These are phyloP conservation scores for Petroica traversi DNA, from an alignment of 2,113 vertebrate genomes.

Conservation along the genomic window DNA sequence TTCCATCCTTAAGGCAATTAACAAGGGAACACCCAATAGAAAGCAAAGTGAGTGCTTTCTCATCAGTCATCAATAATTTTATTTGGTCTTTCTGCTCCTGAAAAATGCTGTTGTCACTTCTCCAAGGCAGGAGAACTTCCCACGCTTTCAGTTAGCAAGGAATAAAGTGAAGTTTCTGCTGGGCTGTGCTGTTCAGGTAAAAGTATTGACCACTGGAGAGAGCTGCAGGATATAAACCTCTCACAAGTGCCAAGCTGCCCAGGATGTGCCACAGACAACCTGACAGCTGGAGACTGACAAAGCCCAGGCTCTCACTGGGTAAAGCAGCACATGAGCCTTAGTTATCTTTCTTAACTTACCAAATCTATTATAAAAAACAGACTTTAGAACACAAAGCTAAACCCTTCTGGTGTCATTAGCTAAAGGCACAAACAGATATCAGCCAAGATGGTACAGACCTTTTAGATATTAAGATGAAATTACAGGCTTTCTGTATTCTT, in stretches of 20 bases:
- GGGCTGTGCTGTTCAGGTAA: neutral
- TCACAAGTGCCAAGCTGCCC: neutral
- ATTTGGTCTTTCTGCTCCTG: neutral
- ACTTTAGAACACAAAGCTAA: neutral
- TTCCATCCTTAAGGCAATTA: neutral
- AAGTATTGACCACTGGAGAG: neutral
- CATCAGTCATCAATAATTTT: neutral
- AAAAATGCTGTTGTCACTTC: neutral
- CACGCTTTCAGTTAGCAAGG: neutral
- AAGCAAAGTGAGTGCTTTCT: neutral
- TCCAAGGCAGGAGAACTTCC: neutral
- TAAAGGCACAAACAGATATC: neutral
- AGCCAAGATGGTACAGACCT: neutral
- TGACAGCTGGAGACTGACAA: neutral
- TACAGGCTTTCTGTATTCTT: neutral
- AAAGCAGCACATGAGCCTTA: neutral
- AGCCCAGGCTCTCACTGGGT: neutral
- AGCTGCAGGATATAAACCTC: rapidly evolving
- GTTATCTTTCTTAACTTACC: neutral
- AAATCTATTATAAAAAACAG: neutral
- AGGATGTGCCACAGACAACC: neutral
- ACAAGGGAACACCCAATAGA: neutral
- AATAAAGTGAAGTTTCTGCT: neutral
- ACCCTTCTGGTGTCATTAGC: neutral
- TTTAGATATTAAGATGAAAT: neutral